Conservation (phyloP, 2,113 vertebrate genomes). For the Oophaga pumilio region DNA sequence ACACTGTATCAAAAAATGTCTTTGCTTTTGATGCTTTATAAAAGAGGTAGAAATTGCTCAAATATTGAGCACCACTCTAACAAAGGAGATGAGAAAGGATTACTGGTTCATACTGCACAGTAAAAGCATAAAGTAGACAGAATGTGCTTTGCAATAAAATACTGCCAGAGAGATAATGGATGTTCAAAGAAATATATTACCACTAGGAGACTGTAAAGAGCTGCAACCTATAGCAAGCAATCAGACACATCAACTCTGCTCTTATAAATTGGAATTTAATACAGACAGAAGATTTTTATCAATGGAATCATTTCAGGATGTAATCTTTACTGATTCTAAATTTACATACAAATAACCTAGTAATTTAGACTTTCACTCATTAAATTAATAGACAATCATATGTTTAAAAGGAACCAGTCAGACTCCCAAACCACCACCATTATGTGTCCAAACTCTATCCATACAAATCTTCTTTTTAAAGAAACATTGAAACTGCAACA, state of each 20-base stretch:
- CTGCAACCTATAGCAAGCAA: not conserved
- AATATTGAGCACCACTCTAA: not conserved
- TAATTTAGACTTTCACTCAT: not conserved
- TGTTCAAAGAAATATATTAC: not conserved
- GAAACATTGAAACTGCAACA: too few relatives aligned
- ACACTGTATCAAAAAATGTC: not conserved
- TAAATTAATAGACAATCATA: not conserved
- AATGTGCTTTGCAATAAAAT: conserved; percentile 6
- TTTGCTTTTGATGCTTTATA: not conserved
- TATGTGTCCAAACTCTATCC: too few relatives aligned
- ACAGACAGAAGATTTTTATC: not conserved
- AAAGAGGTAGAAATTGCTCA: not conserved
- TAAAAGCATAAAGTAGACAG: not conserved
- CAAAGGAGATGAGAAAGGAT: not conserved
- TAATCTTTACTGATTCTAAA: not conserved
- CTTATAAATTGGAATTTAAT: not conserved
- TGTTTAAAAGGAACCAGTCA: not conserved
- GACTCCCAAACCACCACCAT: too few relatives aligned
- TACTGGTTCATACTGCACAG: not conserved
- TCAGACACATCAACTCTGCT: not conserved
- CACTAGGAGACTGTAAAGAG: not conserved
- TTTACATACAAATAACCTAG: not conserved
- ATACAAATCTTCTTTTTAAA: too few relatives aligned
- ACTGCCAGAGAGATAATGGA: not conserved
- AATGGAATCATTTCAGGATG: not conserved